phyloP scores from a whole-genome alignment of 2,888 invertebrate genomes.

The Halictus quadricinctus region DNA sequence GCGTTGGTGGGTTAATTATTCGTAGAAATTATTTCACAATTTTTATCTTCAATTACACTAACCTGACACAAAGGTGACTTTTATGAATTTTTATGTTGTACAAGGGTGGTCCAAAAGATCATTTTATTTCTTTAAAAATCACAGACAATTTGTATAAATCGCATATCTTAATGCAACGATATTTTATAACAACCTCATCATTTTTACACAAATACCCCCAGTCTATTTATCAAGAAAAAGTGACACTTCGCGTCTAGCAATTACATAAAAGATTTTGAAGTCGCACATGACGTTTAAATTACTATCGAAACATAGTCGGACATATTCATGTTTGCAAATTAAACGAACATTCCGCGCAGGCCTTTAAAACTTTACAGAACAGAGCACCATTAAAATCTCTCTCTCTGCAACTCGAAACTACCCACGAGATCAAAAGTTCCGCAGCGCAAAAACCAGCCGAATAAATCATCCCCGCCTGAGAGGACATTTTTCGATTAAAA shows the following conservation, averaged over 20 bases:
- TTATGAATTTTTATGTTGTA: too few relatives aligned
- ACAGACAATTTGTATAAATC: not conserved
- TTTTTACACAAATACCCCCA: not conserved
- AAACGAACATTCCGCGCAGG: not conserved
- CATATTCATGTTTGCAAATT: not conserved
- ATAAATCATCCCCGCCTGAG: not conserved
- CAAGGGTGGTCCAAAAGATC: too few relatives aligned
- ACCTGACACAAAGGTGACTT: too few relatives aligned
- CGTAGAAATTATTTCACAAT: too few relatives aligned
- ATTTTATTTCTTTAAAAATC: not conserved
- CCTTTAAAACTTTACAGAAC: not conserved
- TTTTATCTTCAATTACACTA: too few relatives aligned
- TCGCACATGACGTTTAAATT: too few relatives aligned
- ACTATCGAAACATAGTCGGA: not conserved
- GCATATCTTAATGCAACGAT: too few relatives aligned
- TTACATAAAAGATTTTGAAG: too few relatives aligned
- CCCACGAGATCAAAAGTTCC: not conserved
- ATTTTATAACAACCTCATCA: too few relatives aligned
- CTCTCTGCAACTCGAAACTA: not conserved
- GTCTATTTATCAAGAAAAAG: not conserved
- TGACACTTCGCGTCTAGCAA: too few relatives aligned
- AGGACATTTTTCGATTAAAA: not conserved
- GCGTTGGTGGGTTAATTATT: too few relatives aligned
- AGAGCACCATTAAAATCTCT: not conserved
- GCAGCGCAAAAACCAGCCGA: not conserved